phyloP scores from a whole-genome alignment of 2,113 vertebrate species.

The Meleagris gallopavo region DNA sequence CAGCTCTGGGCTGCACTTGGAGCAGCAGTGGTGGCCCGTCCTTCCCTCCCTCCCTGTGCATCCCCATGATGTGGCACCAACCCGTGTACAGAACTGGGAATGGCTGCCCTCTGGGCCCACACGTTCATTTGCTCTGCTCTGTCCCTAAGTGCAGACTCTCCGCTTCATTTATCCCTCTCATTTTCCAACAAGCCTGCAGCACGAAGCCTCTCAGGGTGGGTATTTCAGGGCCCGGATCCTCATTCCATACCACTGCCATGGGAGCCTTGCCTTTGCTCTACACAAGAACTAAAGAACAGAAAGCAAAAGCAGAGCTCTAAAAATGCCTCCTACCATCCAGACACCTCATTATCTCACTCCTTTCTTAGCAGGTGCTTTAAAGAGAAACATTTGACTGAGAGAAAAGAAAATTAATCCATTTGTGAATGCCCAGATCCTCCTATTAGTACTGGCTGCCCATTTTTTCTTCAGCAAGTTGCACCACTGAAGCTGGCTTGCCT shows the following conservation, averaged over 20 bases:
- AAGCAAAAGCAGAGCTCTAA: neutral
- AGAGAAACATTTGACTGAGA: neutral
- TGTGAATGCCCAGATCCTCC: constrained; percentile 41
- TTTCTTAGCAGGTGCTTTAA: constrained; percentile 38
- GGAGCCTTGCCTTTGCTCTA: neutral
- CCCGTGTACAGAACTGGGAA: neutral
- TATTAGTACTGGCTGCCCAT: neutral
- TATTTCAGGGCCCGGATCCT: constrained; percentile 7
- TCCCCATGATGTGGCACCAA: neutral
- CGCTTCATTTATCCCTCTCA: neutral
- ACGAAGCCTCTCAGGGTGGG: neutral
- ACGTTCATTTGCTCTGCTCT: constrained; percentile 5
- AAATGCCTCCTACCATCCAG: neutral
- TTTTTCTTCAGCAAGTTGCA: constrained; percentile 25
- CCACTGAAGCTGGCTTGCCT: constrained; percentile 46
- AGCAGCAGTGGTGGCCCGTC: constrained; percentile 14
- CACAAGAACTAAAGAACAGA: neutral
- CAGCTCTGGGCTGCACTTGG: constrained; percentile 57
- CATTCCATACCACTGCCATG: neutral
- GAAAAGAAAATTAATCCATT: constrained; percentile 33
- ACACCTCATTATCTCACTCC: neutral
- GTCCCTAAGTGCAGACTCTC: constrained; percentile 10
- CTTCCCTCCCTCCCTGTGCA: neutral
- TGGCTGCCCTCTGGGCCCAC: neutral
- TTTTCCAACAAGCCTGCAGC: constrained; percentile 9